A percentile compares a stretch with the other conserved stretches of the same genome.
Conservation (phyloP, 2,113 vertebrate species). For the Paracanthobrama guichenoti region DNA sequence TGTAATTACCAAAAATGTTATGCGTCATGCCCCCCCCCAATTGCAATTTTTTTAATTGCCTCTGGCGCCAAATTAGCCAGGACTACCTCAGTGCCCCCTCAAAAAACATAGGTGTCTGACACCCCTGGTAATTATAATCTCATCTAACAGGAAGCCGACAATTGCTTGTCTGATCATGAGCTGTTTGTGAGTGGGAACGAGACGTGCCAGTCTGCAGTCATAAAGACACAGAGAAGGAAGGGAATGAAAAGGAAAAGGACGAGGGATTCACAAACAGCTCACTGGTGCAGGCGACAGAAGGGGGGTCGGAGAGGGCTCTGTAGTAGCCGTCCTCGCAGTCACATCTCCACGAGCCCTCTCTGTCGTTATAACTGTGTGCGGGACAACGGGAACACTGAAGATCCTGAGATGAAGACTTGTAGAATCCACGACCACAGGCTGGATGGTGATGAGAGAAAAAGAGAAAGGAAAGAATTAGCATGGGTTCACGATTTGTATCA, state of each 20-base stretch:
- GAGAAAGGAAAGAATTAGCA: conserved; percentile 36
- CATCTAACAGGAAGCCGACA: conserved; percentile 73
- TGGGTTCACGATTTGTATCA: conserved; percentile 48
- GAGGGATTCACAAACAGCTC: conserved; percentile 67
- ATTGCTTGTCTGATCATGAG: conserved; percentile 75
- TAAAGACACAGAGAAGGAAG: conserved; percentile 54
- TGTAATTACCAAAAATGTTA: conserved; percentile 59
- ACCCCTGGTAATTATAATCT: conserved; percentile 45
- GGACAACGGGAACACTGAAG: conserved; percentile 96
- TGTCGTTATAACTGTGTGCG: conserved; percentile 92
- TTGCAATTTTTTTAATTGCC: too few species aligned
- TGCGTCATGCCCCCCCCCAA: not conserved
- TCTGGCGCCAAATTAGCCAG: not conserved
- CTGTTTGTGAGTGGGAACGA: conserved; percentile 51
- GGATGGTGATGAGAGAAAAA: conserved; percentile 39
- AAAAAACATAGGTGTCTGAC: not conserved
- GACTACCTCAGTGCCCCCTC: not conserved
- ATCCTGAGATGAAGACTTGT: conserved; percentile 99
- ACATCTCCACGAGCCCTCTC: conserved; percentile 92
- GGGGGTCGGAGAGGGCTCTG: conserved; percentile 87
- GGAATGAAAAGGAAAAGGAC: conserved; percentile 47
- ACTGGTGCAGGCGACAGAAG: conserved; percentile 94
- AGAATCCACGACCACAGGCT: conserved; percentile 97
- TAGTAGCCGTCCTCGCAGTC: conserved; percentile 98
- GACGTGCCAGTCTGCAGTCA: conserved; percentile 62